phyloP scores from a whole-genome alignment of 2,797 vertebrate species.

The Choloepus didactylus region DNA sequence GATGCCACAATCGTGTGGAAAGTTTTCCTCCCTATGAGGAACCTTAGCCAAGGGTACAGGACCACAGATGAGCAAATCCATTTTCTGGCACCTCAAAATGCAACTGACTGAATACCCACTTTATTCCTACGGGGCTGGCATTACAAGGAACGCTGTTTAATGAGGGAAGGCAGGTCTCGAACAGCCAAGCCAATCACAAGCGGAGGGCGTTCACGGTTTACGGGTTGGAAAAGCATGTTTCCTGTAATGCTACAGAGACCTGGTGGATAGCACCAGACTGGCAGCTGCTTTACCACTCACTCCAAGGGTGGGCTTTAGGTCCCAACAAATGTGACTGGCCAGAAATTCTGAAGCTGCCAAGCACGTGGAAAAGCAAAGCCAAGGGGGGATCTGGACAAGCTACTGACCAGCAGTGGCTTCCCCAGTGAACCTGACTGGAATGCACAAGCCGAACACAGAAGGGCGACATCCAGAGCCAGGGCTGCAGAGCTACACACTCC shows the following conservation, averaged over 20 bases:
- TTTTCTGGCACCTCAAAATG: background rate
- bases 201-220: background rate
- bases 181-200: background rate
- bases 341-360: background rate
- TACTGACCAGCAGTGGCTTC: rapidly evolving
- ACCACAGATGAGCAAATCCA: background rate
- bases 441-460: rapidly evolving
- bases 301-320: background rate
- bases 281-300: background rate
- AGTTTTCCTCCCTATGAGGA: conserved; percentile 39
- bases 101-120: background rate
- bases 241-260: background rate
- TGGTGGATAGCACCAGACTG: background rate
- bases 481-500: background rate
- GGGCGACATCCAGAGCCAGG: background rate
- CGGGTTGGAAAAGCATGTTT: background rate
- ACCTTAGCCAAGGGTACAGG: background rate
- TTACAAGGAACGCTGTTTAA: background rate
- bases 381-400: rapidly evolving
- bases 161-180: background rate
- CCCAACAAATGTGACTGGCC: background rate
- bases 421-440: rapidly evolving
- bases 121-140: background rate
- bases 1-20: background rate
- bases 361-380: background rate